Percentiles rank a stretch among this genome's conserved stretches.
phyloP scores from a whole-genome alignment of 2,797 vertebrate genomes.

The Paratrypauchen microcephalus region DNA sequence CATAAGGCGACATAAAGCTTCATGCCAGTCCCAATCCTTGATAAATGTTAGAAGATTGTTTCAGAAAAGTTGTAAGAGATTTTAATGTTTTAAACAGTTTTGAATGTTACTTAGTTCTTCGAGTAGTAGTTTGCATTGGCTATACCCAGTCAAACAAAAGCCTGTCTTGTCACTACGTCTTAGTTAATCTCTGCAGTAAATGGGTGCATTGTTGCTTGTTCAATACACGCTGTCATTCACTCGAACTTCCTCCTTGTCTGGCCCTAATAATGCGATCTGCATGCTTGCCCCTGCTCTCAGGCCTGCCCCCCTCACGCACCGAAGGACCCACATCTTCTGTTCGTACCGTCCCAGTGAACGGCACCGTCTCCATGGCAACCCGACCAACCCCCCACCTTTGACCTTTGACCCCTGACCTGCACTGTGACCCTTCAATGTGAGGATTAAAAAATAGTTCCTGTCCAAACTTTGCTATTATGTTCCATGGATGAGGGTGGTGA shows the following conservation, averaged over 20 bases:
- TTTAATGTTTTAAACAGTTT: not conserved
- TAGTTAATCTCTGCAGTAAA: conserved; percentile 47
- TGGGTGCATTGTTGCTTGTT: conserved; percentile 40
- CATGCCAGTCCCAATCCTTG: too few relatives aligned
- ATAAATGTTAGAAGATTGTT: not conserved
- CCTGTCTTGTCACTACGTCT: conserved; percentile 19
- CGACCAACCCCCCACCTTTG: conserved; percentile 42
- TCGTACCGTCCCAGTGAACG: conserved; percentile 64
- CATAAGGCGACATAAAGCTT: too few relatives aligned
- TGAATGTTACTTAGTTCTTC: not conserved
- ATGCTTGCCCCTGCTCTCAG: conserved; percentile 49
- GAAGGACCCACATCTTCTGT: conserved; percentile 48
- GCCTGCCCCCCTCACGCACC: conserved; percentile 50
- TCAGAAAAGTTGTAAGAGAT: not conserved
- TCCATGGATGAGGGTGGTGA: conserved; percentile 59
- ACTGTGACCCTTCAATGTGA: conserved; percentile 41
- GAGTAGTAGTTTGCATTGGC: not conserved
- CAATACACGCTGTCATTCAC: conserved; percentile 53
- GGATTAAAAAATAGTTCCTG: conserved; percentile 52
- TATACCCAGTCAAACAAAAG: conserved; percentile 37
- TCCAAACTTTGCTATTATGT: conserved; percentile 64
- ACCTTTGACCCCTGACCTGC: conserved; percentile 59
- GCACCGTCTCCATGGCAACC: conserved; percentile 67
- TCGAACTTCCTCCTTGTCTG: conserved; percentile 38
- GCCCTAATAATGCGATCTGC: conserved; percentile 45